Evolutionary conservation across 1,140 invertebrate genomes (phyloP).

Genomic region (Drosophila cardini): DNA sequence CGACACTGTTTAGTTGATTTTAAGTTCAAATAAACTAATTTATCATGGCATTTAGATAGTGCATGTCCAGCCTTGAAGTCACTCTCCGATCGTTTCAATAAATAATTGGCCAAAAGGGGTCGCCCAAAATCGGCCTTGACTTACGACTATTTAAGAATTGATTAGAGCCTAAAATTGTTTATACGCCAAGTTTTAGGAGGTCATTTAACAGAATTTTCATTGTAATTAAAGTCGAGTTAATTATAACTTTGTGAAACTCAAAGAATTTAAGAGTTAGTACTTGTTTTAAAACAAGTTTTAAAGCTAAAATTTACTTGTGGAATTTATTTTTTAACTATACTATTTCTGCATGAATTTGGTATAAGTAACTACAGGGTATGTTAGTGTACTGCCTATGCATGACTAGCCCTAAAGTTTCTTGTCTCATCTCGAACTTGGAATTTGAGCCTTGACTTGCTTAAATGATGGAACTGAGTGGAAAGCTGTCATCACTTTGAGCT

Average conservation of each 20-base stretch:
- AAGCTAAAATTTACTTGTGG: no score
- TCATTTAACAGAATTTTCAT: slow-evolving; percentile 3
- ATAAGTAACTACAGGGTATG: slow-evolving; percentile 12
- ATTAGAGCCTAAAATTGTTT: slow-evolving; percentile 17
- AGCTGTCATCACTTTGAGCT: slow-evolving; percentile 14
- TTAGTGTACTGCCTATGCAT: slow-evolving; percentile 31
- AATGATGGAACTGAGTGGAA: slow-evolving; percentile 9
- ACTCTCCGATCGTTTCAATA: slow-evolving; percentile 50
- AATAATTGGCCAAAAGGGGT: slow-evolving; percentile 64
- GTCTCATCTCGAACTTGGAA: slow-evolving; percentile 26
- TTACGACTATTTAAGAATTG: slow-evolving; percentile 40
- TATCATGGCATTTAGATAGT: slow-evolving; percentile 76
- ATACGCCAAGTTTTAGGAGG: not conserved
- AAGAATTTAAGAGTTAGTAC: no score
- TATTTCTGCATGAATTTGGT: no score
- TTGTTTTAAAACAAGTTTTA: no score
- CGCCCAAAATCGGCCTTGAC: slow-evolving; percentile 42
- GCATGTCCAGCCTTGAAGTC: slow-evolving; percentile 62
- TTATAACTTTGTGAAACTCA: no score
- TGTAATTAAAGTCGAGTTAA: not conserved
- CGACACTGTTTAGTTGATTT: slow-evolving; percentile 57
- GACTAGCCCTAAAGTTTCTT: not conserved
- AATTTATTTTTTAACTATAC: no score
- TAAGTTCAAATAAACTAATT: slow-evolving; percentile 76
- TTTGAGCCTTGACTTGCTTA: slow-evolving; percentile 41